Evolutionary conservation across 2,888 invertebrate species (phyloP).

Genomic region (Orchestes rusci): DNA sequence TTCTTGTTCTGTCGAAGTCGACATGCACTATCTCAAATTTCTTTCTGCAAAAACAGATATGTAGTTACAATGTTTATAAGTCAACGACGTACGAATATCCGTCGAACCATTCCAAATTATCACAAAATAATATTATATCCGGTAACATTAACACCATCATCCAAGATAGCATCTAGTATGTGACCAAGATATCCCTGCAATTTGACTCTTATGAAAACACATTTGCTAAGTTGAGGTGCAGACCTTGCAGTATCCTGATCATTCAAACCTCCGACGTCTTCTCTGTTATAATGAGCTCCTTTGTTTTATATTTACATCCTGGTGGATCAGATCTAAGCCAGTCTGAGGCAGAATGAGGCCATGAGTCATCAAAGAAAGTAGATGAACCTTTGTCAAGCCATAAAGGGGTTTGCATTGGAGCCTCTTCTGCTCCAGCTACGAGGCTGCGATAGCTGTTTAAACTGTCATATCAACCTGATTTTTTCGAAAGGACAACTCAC

Average conservation of each 20-base stretch:
- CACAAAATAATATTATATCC: slow-evolving; percentile 25
- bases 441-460: slow-evolving; percentile 7
- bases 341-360: slow-evolving; percentile 5
- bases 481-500: no score
- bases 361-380: slow-evolving; percentile 5
- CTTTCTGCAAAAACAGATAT: slow-evolving; percentile 52
- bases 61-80: not conserved
- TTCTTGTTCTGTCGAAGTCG: slow-evolving; percentile 55
- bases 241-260: slow-evolving; percentile 10
- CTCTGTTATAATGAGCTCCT: slow-evolving; percentile 14
- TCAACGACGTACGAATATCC: slow-evolving; percentile 23
- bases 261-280: slow-evolving; percentile 12
- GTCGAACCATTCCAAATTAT: slow-evolving; percentile 27
- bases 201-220: no score
- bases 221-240: no score
- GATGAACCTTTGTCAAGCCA: no score
- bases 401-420: slow-evolving; percentile 3
- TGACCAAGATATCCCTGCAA: slow-evolving; percentile 24
- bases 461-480: no score
- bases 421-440: slow-evolving; percentile 3
- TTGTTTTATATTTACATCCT: slow-evolving; percentile 10
- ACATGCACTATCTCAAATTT: slow-evolving; percentile 64
- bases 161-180: slow-evolving; percentile 18
- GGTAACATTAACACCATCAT: slow-evolving; percentile 24
- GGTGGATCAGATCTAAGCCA: slow-evolving; percentile 13